phyloP scores from a whole-genome alignment of 2,797 vertebrate genomes.

The Uromys caudimaculatus region DNA sequence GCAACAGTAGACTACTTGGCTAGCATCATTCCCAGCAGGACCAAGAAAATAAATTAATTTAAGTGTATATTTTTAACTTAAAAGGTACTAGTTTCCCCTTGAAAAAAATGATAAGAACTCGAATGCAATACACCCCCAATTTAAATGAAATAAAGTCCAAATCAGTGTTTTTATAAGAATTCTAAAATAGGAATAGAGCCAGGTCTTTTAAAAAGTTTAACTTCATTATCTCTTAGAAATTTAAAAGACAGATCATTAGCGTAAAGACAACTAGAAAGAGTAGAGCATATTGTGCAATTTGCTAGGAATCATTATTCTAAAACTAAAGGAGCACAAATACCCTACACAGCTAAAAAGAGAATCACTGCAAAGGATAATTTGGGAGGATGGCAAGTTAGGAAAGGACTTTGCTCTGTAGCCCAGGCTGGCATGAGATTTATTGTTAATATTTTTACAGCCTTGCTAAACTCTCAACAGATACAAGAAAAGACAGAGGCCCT shows the following conservation, averaged over 20 bases:
- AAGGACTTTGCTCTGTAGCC: neutral
- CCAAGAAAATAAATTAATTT: neutral
- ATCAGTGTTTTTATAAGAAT: neutral
- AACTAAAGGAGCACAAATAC: constrained; percentile 52
- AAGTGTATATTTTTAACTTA: neutral
- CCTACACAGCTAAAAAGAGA: constrained; percentile 42
- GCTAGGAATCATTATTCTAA: neutral
- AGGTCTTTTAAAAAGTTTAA: constrained; percentile 41
- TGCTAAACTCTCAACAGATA: constrained; percentile 48
- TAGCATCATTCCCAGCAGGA: neutral
- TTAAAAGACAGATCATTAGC: constrained; percentile 48
- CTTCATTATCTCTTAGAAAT: constrained; percentile 57
- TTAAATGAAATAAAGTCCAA: constrained; percentile 17
- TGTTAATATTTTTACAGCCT: constrained; percentile 52
- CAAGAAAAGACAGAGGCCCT: constrained; percentile 64
- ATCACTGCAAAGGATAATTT: constrained; percentile 41
- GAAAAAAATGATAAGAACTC: neutral
- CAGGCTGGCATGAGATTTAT: neutral
- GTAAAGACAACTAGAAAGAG: constrained; percentile 41
- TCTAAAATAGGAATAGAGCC: constrained; percentile 25
- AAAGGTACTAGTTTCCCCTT: neutral
- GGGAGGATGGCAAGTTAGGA: neutral
- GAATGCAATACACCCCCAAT: constrained; percentile 9
- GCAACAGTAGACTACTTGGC: neutral
- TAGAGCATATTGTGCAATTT: constrained; percentile 44